These are phyloP conservation scores for Scylla paramamosain DNA, from an alignment of 1,140 invertebrate species.

Conservation along the genomic window DNA sequence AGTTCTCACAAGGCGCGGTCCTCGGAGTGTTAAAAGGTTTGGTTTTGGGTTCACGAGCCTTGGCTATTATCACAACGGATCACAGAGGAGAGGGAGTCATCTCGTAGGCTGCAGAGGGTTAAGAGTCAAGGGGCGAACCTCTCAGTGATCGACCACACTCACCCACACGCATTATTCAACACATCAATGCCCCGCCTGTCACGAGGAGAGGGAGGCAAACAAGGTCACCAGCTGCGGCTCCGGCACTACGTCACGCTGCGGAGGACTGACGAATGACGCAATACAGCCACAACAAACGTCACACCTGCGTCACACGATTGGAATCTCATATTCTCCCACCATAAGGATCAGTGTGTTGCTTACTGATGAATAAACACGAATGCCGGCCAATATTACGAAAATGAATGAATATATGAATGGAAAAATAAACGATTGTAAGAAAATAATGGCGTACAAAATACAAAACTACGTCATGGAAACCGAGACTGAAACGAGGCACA, in stretches of 20 bases:
- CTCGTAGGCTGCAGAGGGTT: neutral
- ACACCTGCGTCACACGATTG: neutral
- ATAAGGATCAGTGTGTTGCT: too few species aligned
- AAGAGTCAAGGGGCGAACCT: neutral
- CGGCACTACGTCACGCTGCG: neutral
- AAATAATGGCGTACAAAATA: neutral
- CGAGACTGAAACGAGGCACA: too few species aligned
- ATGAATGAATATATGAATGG: neutral
- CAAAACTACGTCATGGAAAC: too few species aligned
- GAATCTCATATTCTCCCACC: neutral
- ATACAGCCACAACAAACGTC: neutral
- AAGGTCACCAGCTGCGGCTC: neutral
- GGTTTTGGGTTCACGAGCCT: constrained; percentile 51
- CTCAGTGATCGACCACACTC: neutral
- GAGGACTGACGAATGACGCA: neutral
- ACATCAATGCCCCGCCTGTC: neutral
- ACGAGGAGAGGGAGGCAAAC: neutral
- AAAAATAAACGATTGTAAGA: too few species aligned
- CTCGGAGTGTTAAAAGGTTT: neutral
- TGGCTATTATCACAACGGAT: constrained; percentile 65
- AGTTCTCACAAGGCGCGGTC: neutral
- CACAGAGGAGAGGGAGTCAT: constrained; percentile 48
- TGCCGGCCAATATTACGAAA: too few species aligned
- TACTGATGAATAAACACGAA: too few species aligned
- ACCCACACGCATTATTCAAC: neutral